These are phyloP conservation scores for Typhlomys cinereus DNA, from an alignment of 2,113 vertebrate genomes.

Conservation along the genomic window DNA sequence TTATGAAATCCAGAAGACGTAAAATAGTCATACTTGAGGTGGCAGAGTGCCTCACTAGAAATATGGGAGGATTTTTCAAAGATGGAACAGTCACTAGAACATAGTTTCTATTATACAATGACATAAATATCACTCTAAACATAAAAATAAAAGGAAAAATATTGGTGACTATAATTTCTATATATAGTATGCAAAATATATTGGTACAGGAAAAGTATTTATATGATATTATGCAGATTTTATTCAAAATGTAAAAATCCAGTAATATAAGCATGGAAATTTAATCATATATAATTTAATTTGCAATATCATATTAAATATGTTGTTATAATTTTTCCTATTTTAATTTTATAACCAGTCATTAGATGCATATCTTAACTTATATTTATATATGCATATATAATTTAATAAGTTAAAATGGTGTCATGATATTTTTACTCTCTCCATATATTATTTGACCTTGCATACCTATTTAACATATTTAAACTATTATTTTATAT, in stretches of 20 bases:
- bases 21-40: slow-evolving; percentile 36
- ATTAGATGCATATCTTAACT: not conserved
- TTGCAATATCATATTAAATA: not conserved
- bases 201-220: not conserved
- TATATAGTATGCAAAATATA: not conserved
- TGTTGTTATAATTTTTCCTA: not conserved
- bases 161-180: not conserved
- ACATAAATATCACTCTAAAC: not conserved
- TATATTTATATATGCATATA: not conserved
- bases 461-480: not conserved
- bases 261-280: not conserved
- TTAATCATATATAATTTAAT: not conserved
- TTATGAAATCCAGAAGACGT: slow-evolving; percentile 28
- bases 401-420: not conserved
- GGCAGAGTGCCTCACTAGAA: not conserved
- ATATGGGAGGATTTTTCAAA: slow-evolving; percentile 3
- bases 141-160: not conserved
- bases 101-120: slow-evolving; percentile 42
- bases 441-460: not conserved
- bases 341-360: not conserved
- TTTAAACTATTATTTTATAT: not conserved
- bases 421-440: not conserved
- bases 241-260: not conserved
- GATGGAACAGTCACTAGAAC: not conserved
- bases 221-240: not conserved